phyloP scores from a whole-genome alignment of 1,140 invertebrate species.

The Drosophila cardini region DNA sequence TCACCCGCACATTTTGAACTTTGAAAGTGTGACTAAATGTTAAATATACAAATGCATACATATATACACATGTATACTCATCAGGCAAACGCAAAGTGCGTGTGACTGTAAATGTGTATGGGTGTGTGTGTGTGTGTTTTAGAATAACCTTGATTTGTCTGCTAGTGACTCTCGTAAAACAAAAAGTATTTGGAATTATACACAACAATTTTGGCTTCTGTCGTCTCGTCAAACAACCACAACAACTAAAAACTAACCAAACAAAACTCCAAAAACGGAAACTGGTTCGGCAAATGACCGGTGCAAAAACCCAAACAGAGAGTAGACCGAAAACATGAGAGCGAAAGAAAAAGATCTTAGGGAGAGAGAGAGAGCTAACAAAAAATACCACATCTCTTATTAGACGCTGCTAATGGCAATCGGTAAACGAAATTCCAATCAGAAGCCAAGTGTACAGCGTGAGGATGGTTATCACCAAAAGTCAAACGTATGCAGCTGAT shows the following conservation, averaged over 20 bases:
- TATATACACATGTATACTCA: constrained; percentile 1
- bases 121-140: constrained; percentile 17
- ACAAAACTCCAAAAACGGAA: constrained; percentile 60
- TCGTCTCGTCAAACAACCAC: constrained; percentile 44
- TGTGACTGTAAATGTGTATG: background rate
- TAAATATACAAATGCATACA: background rate
- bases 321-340: constrained; percentile 18
- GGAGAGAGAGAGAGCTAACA: constrained; percentile 9
- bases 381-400: too few relatives aligned
- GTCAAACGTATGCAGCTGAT: constrained; percentile 62
- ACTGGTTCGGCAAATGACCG: constrained; percentile 52
- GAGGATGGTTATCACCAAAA: constrained; percentile 61
- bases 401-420: constrained; percentile 7
- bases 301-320: constrained; percentile 66
- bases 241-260: constrained; percentile 58
- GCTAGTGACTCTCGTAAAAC: constrained; percentile 25
- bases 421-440: constrained; percentile 49
- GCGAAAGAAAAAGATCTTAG: background rate
- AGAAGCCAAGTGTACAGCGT: constrained; percentile 31
- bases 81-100: constrained; percentile 5
- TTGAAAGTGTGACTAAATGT: constrained; percentile 43
- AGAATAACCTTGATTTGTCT: constrained; percentile 51
- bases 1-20: constrained; percentile 33
- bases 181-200: constrained; percentile 17
- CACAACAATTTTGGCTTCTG: constrained; percentile 11